A percentile compares a stretch with the other conserved stretches of the same genome.
Conservation (phyloP, 2,113 vertebrate species). For the Thomomys bottae region DNA sequence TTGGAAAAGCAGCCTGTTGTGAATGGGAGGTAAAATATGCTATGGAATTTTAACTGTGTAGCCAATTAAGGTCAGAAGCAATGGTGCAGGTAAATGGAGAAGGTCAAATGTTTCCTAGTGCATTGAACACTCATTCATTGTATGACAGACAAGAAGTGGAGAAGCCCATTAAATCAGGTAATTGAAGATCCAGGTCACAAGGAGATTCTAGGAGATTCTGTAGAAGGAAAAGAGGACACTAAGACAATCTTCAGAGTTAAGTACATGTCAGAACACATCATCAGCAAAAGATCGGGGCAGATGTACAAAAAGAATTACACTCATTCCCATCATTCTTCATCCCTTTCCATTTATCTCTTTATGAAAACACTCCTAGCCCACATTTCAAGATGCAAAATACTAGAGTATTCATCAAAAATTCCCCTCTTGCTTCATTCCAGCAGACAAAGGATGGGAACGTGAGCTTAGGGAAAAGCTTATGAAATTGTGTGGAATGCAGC, state of each 20-base stretch:
- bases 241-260: not conserved
- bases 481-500: constrained; percentile 73
- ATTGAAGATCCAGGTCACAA: not conserved
- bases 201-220: fast-evolving
- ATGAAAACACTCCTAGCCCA: constrained; percentile 55
- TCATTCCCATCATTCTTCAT: not conserved
- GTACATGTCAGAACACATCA: not conserved
- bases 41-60: not conserved
- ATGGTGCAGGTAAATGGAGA: not conserved
- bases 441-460: constrained; percentile 56
- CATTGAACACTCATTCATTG: not conserved
- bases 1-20: not conserved
- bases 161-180: not conserved
- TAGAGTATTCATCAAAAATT: constrained; percentile 62
- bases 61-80: not conserved
- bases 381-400: constrained; percentile 64
- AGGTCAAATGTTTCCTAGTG: not conserved
- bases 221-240: not conserved
- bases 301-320: constrained; percentile 37
- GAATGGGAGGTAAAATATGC: not conserved
- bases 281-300: not conserved
- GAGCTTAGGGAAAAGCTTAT: constrained; percentile 65
- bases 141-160: not conserved
- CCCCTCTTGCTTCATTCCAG: constrained; percentile 59
- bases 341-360: not conserved